phyloP scores from a whole-genome alignment of 2,113 vertebrate species.

The Athene noctua region DNA sequence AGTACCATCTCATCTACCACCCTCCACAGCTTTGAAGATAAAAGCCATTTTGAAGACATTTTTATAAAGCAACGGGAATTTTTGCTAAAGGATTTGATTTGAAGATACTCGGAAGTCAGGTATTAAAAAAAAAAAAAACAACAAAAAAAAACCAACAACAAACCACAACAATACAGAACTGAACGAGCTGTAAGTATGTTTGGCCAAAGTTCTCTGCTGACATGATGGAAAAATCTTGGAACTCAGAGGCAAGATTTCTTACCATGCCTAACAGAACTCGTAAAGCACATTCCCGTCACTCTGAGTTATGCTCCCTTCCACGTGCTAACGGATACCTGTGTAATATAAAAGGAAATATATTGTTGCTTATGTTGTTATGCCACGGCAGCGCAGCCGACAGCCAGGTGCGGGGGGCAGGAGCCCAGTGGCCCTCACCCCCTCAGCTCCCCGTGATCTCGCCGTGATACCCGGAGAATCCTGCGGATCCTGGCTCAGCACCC shows the following conservation, averaged over 20 bases:
- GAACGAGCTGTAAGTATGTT: not conserved
- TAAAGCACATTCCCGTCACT: not conserved
- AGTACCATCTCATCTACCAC: too few species aligned
- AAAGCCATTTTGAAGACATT: not conserved
- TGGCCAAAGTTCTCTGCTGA: not conserved
- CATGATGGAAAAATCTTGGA: not conserved
- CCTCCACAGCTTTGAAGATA: too few species aligned
- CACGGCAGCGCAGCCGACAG: rapidly evolving
- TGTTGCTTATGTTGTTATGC: rapidly evolving
- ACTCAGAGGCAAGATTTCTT: not conserved
- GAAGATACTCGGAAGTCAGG: not conserved
- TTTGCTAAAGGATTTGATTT: not conserved
- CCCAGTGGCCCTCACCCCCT: not conserved
- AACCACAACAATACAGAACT: rapidly evolving
- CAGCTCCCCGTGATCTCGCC: rapidly evolving
- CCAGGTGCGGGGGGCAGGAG: not conserved
- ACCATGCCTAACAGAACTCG: not conserved
- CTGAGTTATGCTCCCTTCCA: not conserved
- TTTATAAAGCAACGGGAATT: not conserved
- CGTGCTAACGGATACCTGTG: not conserved
- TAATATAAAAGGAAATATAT: not conserved
- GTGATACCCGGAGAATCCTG: rapidly evolving
- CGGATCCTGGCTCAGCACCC: not conserved
- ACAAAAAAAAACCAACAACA: too few species aligned
- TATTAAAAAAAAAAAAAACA: not conserved